Evolutionary conservation across 2,113 vertebrate species (phyloP), one percentile per base, ranked within the genome.

Genomic region (Solea senegalensis): DNA sequence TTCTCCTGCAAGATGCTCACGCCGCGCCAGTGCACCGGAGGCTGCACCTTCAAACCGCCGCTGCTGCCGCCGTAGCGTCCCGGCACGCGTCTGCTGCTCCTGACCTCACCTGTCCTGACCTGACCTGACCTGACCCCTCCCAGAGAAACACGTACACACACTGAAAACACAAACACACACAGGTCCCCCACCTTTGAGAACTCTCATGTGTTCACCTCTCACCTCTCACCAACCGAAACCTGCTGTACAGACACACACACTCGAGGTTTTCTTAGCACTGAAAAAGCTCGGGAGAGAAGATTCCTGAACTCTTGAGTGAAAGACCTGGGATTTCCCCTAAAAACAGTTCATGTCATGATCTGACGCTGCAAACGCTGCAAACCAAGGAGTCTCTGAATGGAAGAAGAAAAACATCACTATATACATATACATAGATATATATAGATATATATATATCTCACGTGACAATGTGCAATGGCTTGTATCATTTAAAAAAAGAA

Each of bases 1-100:
- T 98, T 97, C 93, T 97, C 96, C 80, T 98, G 95, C 90, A 97
- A 99, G 91, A 98, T 99, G 97, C 93, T 97, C 90, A 96, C 95
- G 50, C 97, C 95, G 49, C 95, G 96, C 65, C 96, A 97, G 93
- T 98, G 96, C 88, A 95, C 91, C 0, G 96, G 95, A 65, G 96
- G 93, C 91, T 99, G 96, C 94, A 96, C 95, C 87, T 98, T 96
- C 94, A 98, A 97, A 78, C 95, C 96, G 28, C 97, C 95, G 43
- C 92, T 97, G 87, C 90, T 96, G 93, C 97, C 96, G 81, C 97
- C 95, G 71, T 96, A 92, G 93, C 50, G 61, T 46, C 55, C 65
- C 62, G 9, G 44, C 72, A 13, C 49, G 3, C 21, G 21, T 21
- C 8, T 63, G 28, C 57, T n/a, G 41, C 79, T 56, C 15, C 78